phyloP scores from a whole-genome alignment of 37 sponge, comb jelly and placozoan genomes.

The Eunapius fragilis region DNA sequence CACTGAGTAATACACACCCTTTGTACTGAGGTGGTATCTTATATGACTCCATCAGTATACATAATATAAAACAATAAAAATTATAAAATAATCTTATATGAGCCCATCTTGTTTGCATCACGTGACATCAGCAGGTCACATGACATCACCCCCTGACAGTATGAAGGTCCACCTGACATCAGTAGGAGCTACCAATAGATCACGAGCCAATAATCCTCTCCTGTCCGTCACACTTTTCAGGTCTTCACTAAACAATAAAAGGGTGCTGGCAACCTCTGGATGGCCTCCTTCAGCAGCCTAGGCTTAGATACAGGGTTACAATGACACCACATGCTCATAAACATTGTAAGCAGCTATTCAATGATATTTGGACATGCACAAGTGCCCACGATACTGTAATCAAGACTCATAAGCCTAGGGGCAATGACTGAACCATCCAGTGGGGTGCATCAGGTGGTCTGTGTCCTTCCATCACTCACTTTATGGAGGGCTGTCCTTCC shows the following conservation, averaged over 20 bases:
- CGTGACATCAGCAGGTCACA: neutral
- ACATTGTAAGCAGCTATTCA: too few species aligned
- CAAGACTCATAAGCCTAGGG: too few species aligned
- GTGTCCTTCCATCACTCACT: conserved; percentile 24
- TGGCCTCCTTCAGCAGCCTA: conserved; percentile 25
- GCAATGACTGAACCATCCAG: neutral
- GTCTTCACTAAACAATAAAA: neutral
- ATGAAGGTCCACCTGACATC: neutral
- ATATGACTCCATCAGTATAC: too few species aligned
- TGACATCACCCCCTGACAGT: neutral
- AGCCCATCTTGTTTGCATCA: too few species aligned
- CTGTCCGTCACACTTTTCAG: neutral
- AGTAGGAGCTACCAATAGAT: neutral
- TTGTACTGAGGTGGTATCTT: too few species aligned
- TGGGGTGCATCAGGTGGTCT: too few species aligned
- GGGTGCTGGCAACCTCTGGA: neutral
- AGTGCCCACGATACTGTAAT: too few species aligned
- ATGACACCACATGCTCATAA: too few species aligned
- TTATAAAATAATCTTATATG: too few species aligned
- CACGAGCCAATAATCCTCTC: conserved; percentile 5
- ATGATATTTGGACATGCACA: too few species aligned
- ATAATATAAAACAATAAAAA: too few species aligned
- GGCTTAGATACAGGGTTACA: neutral
- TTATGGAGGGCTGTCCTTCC: conserved; percentile 78
- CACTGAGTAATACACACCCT: too few species aligned